Evolutionary conservation across 2,888 invertebrate genomes (phyloP).

Genomic region (Eristalinus sepulchralis): DNA sequence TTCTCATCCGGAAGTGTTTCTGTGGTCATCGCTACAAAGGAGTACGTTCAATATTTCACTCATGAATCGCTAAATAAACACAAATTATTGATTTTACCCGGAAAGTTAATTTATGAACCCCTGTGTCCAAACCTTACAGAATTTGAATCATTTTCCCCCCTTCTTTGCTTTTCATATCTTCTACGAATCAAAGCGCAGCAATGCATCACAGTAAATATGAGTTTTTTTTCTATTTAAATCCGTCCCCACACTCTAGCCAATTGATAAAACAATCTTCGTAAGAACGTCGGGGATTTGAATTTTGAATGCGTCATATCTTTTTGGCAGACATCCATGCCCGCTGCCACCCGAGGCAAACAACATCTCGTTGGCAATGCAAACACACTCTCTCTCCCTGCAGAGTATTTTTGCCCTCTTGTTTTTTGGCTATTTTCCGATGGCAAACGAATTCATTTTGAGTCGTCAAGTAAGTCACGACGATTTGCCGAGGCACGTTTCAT

Average conservation of each 20-base stretch:
- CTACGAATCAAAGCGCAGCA: not conserved
- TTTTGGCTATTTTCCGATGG: not conserved
- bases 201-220: not conserved
- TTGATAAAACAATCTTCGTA: slow-evolving; percentile 16
- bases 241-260: not conserved
- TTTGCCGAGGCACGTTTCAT: slow-evolving; percentile 35
- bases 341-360: slow-evolving; percentile 21
- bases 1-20: too few relatives aligned
- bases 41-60: too few relatives aligned
- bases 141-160: not conserved
- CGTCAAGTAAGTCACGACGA: slow-evolving; percentile 20
- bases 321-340: slow-evolving; percentile 39
- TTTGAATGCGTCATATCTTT: slow-evolving; percentile 47
- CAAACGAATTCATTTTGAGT: slow-evolving; percentile 20
- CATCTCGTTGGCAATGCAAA: slow-evolving; percentile 40
- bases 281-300: not conserved
- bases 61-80: too few relatives aligned
- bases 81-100: too few relatives aligned
- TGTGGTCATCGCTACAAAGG: too few relatives aligned
- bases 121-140: too few relatives aligned
- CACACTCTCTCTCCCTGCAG: not conserved
- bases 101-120: too few relatives aligned
- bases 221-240: not conserved
- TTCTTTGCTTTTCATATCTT: not conserved
- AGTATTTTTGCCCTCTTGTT: not conserved